Percentiles rank a stretch among this genome's conserved stretches.
These are phyloP conservation scores for Ateles fusciceps DNA, from an alignment of 2,797 vertebrate genomes.

Conservation along the genomic window DNA sequence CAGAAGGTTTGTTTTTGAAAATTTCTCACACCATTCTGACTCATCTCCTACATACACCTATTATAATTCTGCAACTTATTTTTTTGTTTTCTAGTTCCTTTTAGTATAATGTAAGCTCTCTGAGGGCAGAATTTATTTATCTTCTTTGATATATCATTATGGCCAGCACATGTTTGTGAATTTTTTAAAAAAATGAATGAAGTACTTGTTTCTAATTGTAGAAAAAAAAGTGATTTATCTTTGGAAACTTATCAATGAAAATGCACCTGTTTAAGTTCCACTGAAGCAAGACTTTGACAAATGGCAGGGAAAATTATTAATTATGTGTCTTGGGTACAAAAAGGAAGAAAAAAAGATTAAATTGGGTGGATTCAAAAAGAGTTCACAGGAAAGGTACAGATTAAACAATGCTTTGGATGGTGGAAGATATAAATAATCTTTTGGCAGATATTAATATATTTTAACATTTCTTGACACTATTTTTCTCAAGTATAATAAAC, in stretches of 20 bases:
- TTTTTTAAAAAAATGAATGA: not conserved
- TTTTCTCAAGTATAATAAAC: not conserved
- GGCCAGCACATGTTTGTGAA: not conserved
- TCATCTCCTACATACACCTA: not conserved
- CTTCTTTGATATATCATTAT: not conserved
- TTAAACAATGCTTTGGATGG: not conserved
- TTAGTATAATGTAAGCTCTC: not conserved
- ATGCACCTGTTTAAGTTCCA: not conserved
- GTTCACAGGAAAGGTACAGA: not conserved
- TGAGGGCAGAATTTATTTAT: not conserved
- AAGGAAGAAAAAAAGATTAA: not conserved
- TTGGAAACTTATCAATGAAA: not conserved
- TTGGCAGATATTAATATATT: not conserved
- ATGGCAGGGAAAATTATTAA: not conserved
- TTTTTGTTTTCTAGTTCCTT: not conserved
- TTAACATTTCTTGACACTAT: not conserved
- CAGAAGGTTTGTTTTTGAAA: too few species aligned
- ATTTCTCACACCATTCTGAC: too few species aligned
- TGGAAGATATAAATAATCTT: not conserved
- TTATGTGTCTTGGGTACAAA: not conserved
- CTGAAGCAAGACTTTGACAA: not conserved
- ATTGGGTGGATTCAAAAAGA: not conserved
- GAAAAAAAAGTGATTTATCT: not conserved
- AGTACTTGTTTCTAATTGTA: not conserved
- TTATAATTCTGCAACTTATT: not conserved